Conservation (phyloP, 2,113 vertebrate species). For the Poeciliopsis occidentalis region DNA sequence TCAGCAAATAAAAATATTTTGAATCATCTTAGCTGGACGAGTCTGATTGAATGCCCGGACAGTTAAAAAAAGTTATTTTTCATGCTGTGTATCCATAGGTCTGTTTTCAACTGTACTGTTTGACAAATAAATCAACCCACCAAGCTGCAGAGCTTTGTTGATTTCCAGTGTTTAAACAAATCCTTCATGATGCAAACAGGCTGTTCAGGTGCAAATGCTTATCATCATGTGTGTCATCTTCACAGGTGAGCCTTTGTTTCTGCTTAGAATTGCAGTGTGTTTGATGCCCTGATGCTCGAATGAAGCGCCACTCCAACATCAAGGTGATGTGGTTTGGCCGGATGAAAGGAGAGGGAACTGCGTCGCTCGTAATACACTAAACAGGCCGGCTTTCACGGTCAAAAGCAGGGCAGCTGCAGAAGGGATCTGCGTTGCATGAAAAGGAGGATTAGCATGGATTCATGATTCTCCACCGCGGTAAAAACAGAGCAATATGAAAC, state of each 20-base stretch:
- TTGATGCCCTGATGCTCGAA: conserved; percentile 54
- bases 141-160: too few relatives aligned
- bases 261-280: conserved; percentile 47
- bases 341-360: conserved; percentile 60
- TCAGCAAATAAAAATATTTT: too few relatives aligned
- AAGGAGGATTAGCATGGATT: conserved; percentile 64
- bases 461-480: conserved; percentile 36
- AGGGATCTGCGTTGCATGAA: conserved; percentile 48
- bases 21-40: too few relatives aligned
- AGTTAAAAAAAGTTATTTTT: too few relatives aligned
- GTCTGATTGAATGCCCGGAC: too few relatives aligned
- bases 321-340: conserved; percentile 45
- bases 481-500: conserved; percentile 18
- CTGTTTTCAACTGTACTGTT: too few relatives aligned
- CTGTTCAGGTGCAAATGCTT: conserved; percentile 24
- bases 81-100: too few relatives aligned
- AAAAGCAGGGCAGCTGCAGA: conserved; percentile 34
- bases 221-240: conserved; percentile 14
- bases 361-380: conserved; percentile 56
- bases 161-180: conserved; percentile 6
- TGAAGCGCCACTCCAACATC: conserved; percentile 58
- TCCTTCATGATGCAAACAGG: conserved; percentile 53
- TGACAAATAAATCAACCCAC: too few relatives aligned
- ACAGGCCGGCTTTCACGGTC: conserved; percentile 55
- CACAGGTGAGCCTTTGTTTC: conserved; percentile 59